Evolutionary conservation across 2,113 vertebrate species (phyloP).

Genomic region (Pao palembangensis): DNA sequence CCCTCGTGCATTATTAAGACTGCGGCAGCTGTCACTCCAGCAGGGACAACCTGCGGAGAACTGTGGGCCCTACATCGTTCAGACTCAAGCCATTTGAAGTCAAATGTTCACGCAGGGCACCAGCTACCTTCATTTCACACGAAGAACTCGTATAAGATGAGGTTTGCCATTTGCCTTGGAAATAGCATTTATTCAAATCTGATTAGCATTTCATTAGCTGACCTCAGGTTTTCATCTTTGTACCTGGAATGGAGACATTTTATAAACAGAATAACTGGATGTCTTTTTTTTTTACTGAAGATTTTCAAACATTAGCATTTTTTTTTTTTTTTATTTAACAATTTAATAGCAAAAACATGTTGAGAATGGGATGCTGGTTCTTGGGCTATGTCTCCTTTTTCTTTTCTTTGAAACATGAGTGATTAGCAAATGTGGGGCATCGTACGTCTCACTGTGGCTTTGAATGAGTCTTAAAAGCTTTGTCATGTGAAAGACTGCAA

Average conservation of each 20-base stretch:
- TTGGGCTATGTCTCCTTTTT: conserved; percentile 58
- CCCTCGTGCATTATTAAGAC: conserved; percentile 66
- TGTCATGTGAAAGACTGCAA: conserved; percentile 69
- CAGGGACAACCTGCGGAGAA: conserved; percentile 24
- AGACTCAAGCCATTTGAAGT: not conserved
- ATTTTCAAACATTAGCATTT: conserved; percentile 61
- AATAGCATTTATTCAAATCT: conserved; percentile 9
- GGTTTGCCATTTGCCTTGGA: no score
- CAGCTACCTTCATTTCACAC: not conserved
- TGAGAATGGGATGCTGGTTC: conserved; percentile 43
- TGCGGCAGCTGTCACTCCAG: conserved; percentile 13
- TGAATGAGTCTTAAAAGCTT: conserved; percentile 68
- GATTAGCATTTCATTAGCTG: not conserved
- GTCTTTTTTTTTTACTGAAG: conserved; percentile 49
- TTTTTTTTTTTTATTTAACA: no score
- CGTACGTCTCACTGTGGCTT: conserved; percentile 50
- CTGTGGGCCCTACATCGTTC: conserved; percentile 15
- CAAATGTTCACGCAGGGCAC: conserved; percentile 1
- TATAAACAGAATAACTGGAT: conserved; percentile 60
- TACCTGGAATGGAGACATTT: not conserved
- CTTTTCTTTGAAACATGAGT: conserved; percentile 35
- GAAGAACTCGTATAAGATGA: not conserved
- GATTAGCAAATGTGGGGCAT: conserved; percentile 67
- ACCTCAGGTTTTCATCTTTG: not conserved
- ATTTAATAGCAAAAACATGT: conserved; percentile 68